Evolutionary conservation across 1,140 invertebrate genomes (phyloP), one percentile per base, ranked within the genome.

Genomic region (Bombus picipes): DNA sequence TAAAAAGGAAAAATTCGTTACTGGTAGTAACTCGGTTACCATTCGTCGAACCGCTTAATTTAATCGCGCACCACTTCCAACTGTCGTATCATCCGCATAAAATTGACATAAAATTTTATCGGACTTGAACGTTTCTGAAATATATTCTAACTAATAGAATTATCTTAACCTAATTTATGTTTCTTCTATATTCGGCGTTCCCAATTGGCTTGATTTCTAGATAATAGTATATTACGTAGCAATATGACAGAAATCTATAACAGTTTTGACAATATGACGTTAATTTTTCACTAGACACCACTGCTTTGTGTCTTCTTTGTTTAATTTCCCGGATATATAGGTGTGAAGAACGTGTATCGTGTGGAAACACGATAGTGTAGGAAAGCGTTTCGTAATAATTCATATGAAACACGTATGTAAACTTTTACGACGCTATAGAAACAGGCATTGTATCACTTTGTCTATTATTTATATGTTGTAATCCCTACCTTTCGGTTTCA

Each of bases 11-110:
- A 75, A 76, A 66, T 75, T 83, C 72, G 81, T 81, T 62, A 73
- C 1, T 53, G 28, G 5, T 1, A 22, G 47, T 74, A 75, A 83
- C 72, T 47, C 41, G 68, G 41, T 83, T 66, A 37, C 34, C 41
- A 66, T 83, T 75, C 62, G 73, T 57, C 25, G 32, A 68, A 47
- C 39, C 70, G 80, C 10, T 77, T 83, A 83, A 83, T 83, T 77
- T 34, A 37, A 77, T 68, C n/a, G 62, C 22, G 37, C 34, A 13
- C 9, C 47, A 25, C 9, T 83, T 77, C 41, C 80, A 8, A 39
- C 37, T 37, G 53, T 68, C n/a, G 32, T 65, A 68, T 68, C 43
- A 39, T 28, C 9, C 15, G 62, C 78, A 43, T 80, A 39, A 76
- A 68, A 66, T 41, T 83, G 72, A 76, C 81, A 65, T 57, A n/a